Percentiles rank a stretch among this genome's conserved stretches.
These are phyloP conservation scores for Lucifuga dentata DNA, from an alignment of 2,113 vertebrate genomes.

Conservation along the genomic window DNA sequence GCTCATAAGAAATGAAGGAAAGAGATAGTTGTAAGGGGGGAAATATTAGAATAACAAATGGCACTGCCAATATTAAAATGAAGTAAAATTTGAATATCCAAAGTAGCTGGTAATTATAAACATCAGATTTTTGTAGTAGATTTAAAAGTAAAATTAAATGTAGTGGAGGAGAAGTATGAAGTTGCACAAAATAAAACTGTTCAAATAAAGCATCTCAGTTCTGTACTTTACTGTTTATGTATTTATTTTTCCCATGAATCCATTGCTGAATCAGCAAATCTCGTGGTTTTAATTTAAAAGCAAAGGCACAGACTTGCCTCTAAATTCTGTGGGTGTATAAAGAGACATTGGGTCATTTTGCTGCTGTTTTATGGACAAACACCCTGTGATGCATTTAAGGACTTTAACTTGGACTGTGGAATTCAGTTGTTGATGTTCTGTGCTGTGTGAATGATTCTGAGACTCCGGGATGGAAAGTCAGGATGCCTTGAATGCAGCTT, in stretches of 20 bases:
- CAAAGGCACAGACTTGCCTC: slow-evolving; percentile 50
- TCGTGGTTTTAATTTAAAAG: slow-evolving; percentile 42
- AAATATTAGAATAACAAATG: no score
- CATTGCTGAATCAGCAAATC: slow-evolving; percentile 24
- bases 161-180: no score
- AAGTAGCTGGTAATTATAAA: no score
- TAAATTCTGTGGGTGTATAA: slow-evolving; percentile 49
- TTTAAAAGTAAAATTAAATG: no score
- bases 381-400: slow-evolving; percentile 66
- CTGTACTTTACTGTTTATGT: no score
- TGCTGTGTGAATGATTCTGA: slow-evolving; percentile 52
- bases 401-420: slow-evolving; percentile 42
- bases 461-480: slow-evolving; percentile 43
- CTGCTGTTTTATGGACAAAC: slow-evolving; percentile 66
- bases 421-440: slow-evolving; percentile 47
- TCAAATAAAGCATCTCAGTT: no score
- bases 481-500: slow-evolving; percentile 29
- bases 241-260: slow-evolving; percentile 23
- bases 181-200: no score
- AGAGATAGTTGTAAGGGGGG: no score
- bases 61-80: no score
- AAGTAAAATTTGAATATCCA: no score
- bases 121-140: no score
- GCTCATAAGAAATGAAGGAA: no score
- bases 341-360: slow-evolving; percentile 75